Conservation (phyloP, 2,888 invertebrate genomes). For the Limnephilus lunatus region DNA sequence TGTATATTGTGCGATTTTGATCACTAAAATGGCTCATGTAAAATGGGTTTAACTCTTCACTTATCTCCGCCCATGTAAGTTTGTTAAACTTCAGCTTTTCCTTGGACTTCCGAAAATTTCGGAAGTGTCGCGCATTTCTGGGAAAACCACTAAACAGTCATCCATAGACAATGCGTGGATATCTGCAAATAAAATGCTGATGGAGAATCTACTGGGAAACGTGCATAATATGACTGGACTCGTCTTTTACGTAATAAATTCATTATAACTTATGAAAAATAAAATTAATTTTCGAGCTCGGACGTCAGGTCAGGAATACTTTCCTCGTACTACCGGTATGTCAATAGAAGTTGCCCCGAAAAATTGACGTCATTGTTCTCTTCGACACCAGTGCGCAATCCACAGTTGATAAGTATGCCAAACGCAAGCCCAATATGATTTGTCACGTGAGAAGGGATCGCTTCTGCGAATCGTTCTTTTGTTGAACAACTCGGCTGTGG, state of each 20-base stretch:
- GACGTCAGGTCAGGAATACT: too few species aligned
- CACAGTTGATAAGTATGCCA: too few species aligned
- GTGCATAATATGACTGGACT: not conserved
- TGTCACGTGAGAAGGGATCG: too few species aligned
- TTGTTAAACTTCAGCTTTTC: not conserved
- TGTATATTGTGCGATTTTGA: not conserved
- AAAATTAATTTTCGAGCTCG: too few species aligned
- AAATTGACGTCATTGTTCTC: too few species aligned
- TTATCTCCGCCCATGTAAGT: not conserved
- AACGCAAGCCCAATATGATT: too few species aligned
- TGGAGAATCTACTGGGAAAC: not conserved
- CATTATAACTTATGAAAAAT: too few species aligned
- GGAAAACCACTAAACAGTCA: not conserved
- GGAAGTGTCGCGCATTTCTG: conserved; percentile 14
- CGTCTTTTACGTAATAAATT: not conserved
- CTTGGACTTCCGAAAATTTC: conserved; percentile 16
- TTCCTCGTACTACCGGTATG: too few species aligned
- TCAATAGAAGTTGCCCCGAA: too few species aligned
- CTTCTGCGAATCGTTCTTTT: too few species aligned
- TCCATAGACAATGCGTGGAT: not conserved
- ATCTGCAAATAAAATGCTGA: not conserved
- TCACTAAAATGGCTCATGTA: not conserved
- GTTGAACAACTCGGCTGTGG: too few species aligned
- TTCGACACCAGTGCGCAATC: too few species aligned
- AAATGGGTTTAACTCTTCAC: not conserved